Evolutionary conservation across 2,888 invertebrate species (phyloP), one percentile per base, ranked within the genome.

Genomic region (Vannuccia rotundouncinata): DNA sequence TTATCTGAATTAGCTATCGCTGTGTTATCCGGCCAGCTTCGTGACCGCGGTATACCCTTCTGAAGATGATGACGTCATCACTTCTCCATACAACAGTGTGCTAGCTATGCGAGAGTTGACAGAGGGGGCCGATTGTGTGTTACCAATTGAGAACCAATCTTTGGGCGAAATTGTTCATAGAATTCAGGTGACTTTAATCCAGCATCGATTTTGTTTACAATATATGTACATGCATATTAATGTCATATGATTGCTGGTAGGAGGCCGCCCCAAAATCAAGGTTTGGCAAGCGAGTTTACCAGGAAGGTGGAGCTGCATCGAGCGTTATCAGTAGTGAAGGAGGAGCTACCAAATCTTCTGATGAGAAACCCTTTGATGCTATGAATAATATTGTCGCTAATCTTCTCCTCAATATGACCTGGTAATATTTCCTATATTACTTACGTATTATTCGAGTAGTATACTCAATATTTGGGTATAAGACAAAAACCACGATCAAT

Each of bases 311-410:
- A 10, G 82, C 81, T 0, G n/a, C 30, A 27, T 13, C 31, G 0
- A 25, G 22, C n/a, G 73, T 73, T 28, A 73, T 73, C 22, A 78
- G 78, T 78, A 75, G 29, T 75, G 28, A 75, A 5, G 78, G 28
- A 13, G 78, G 77, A 22, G 78, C 29, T 5, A 27, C 73, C 2
- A 5, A n/a, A 27, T 45, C 45, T 17, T 10, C 5, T 17, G 22
- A 2, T 1, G 45, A 29, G 59, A 45, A 59, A 66, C 88, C 88
- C 0, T 89, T 89, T 83, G 89, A 89, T 83, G 83, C 85, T 28
- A 89, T 89, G 88, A 89, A 89, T 82, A 88, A 88, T 82, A 85
- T 89, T 77, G 88, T 89, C 0, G 89, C 89, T 27, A 89, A 88
- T 82, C 81, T 88, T 73, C 82, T 89, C 29, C 84, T 89, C 22